These are phyloP conservation scores for Phortica magna DNA, from an alignment of 2,888 invertebrate genomes.

Conservation along the genomic window DNA sequence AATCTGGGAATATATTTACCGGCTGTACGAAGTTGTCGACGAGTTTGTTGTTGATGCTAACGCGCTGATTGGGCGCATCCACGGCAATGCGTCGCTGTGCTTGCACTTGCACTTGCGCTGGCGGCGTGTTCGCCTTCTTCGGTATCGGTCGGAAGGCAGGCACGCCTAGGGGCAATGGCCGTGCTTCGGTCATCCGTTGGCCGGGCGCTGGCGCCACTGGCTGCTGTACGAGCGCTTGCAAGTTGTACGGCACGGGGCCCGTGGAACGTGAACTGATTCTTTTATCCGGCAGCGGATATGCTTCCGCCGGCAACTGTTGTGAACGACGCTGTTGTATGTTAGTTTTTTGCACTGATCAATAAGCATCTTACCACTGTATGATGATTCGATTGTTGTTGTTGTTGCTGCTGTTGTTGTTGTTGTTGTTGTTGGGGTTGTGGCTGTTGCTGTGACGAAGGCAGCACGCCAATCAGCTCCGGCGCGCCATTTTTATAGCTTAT, in stretches of 20 bases:
- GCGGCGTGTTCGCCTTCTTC: constrained; percentile 77
- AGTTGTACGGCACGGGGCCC: constrained; percentile 54
- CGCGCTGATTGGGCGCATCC: constrained; percentile 66
- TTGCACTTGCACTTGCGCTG: neutral
- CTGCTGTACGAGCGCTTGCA: constrained; percentile 40
- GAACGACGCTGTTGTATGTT: neutral
- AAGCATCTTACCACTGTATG: neutral
- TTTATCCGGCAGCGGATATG: constrained; percentile 65
- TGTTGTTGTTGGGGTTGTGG: neutral
- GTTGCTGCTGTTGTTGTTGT: neutral
- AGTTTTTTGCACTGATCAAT: neutral
- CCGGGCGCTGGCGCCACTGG: constrained; percentile 42
- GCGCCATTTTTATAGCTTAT: constrained; percentile 81
- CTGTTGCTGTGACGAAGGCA: constrained; percentile 68
- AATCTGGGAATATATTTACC: constrained; percentile 45
- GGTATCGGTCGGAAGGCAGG: constrained; percentile 90
- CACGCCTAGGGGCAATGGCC: constrained; percentile 81
- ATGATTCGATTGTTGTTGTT: neutral
- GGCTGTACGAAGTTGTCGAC: constrained; percentile 62
- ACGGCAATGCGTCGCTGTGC: constrained; percentile 70
- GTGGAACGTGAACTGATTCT: constrained; percentile 71
- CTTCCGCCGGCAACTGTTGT: constrained; percentile 34
- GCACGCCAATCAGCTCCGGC: constrained; percentile 75
- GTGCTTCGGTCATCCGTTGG: constrained; percentile 79
- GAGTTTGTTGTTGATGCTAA: constrained; percentile 70